Evolutionary conservation across 2,888 invertebrate genomes (phyloP), one percentile per base, ranked within the genome.

Genomic region (Subacronicta megacephala): DNA sequence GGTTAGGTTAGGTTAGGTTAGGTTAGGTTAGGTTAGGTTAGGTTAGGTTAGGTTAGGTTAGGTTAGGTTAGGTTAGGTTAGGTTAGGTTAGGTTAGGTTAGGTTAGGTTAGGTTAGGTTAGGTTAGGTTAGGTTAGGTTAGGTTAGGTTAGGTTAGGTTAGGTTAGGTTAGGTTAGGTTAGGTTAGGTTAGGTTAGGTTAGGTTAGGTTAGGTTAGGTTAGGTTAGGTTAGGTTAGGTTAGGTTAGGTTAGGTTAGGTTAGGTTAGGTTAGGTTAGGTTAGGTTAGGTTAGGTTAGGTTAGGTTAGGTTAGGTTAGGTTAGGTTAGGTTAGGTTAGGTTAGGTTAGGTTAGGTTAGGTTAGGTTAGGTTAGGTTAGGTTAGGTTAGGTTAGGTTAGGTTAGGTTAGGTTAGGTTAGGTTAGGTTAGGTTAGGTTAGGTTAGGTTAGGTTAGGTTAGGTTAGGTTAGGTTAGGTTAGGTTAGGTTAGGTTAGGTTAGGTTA

Each of bases 141-240:
- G 60, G 64, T 60, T 65, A 60, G 60, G 62, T 58, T 62, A 61
- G 62, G 62, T 62, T 65, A 65, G 65, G 65, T 65, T 65, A 65
- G 61, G 65, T 65, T 61, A 65, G 61, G 65, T 65, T 65, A 65
- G 65, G 65, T 65, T 65, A 65, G 65, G 69, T 64, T 62, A n/a
- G n/a, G n/a, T n/a, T n/a, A n/a, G n/a, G 62, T 66, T 66, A 62
- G 66, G 66, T 62, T 66, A 66, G 65, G 66, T 62, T 66, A 59
- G 62, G 61, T 66, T 62, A 62, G 66, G 61, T 66, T 59, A 47
- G 46, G 46, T 47, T 47, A 47, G 46, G 46, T 47, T 47, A 47
- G 46, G 46, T 47, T 47, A 64, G 46, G 46, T 47, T 47, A 47
- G 46, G 46, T 47, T 47, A 47, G 46, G 46, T 47, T 47, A 47